phyloP scores from a whole-genome alignment of 1,140 invertebrate species.

The Drosophila kepulauana region DNA sequence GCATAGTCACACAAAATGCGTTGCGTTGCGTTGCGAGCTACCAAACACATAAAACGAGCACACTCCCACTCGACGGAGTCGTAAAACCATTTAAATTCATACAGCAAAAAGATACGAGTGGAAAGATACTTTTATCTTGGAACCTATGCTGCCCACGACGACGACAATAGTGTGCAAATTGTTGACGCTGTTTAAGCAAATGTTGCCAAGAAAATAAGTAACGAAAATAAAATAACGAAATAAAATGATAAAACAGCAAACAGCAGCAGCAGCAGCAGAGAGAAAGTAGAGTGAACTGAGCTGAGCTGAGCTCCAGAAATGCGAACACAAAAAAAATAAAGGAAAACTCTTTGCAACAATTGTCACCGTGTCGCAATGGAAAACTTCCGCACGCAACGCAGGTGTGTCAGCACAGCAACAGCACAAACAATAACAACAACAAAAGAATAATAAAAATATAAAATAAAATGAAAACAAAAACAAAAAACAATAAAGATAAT shows the following conservation, averaged over 20 bases:
- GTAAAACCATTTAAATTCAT: slow-evolving; percentile 81
- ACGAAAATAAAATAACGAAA: slow-evolving; percentile 39
- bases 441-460: slow-evolving; percentile 41
- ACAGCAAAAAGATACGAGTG: slow-evolving; percentile 34
- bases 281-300: background rate
- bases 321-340: background rate
- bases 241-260: slow-evolving; percentile 30
- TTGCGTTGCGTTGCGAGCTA: background rate
- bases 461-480: slow-evolving; percentile 29
- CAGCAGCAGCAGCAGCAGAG: background rate
- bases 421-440: slow-evolving; percentile 33
- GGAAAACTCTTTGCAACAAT: slow-evolving; percentile 51
- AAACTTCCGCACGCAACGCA: slow-evolving; percentile 56
- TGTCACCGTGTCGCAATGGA: slow-evolving; percentile 55
- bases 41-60: slow-evolving; percentile 19
- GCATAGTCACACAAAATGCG: slow-evolving; percentile 14
- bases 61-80: slow-evolving; percentile 42
- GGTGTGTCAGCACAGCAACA: slow-evolving; percentile 47
- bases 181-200: slow-evolving; percentile 78
- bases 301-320: background rate
- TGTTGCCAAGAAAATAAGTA: slow-evolving; percentile 58
- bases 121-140: slow-evolving; percentile 58
- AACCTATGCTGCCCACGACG: slow-evolving; percentile 37
- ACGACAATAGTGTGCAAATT: slow-evolving; percentile 78
- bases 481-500: slow-evolving; percentile 67